Base-by-base conservation (phyloP, 2,797 vertebrate species). In the Atherinosoma microstoma region DNA sequence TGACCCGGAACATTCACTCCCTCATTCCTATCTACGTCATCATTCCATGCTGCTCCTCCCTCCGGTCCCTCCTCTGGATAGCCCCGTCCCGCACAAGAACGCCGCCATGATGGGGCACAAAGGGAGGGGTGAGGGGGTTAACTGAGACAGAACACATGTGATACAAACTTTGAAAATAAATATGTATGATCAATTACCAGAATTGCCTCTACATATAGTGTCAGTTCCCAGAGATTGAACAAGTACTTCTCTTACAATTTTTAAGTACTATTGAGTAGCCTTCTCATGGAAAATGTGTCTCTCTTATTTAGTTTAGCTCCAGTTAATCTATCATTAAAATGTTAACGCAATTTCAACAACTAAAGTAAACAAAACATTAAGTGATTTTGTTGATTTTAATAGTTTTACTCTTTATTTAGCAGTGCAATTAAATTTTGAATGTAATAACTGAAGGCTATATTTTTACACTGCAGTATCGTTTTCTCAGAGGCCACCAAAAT, bases 1-100 rank as follows among this genome's bases (percentile, higher is more conserved):
- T 94, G 91, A 94, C 92, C 94, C 92, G 94, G 94, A 96, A 95
- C 94, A 93, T 92, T 92, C 95, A 93, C 95, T 95, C 94, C 95
- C 94, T 95, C 94, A 94, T 95, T 94, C 94, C 94, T 84, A 77
- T 77, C 91, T 93, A 94, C 95, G 95, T 96, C 95, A 95, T 78
- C 84, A 69, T 60, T 85, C 88, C 91, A 22, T 34, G 57, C 84
- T 40, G 90, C 92, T 86, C 94, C 94, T 84, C 94, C 95, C 92
- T 73, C 84, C 63, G 62, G 79, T 78, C 84, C 83, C 64, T 69
- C 70, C 76, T 65, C 83, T 70, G 82, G 84, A 80, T 67, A 1
- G 86, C 53, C 81, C 85, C 75, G 76, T 87, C 75, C 87, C 84
- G 80, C 70, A 62, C 80, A 67, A 80, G 88, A 70, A 76, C 84